A percentile compares a stretch with the other conserved stretches of the same genome.
Evolutionary conservation across 2,888 invertebrate genomes (phyloP).

Genomic region (Tachina lurida): DNA sequence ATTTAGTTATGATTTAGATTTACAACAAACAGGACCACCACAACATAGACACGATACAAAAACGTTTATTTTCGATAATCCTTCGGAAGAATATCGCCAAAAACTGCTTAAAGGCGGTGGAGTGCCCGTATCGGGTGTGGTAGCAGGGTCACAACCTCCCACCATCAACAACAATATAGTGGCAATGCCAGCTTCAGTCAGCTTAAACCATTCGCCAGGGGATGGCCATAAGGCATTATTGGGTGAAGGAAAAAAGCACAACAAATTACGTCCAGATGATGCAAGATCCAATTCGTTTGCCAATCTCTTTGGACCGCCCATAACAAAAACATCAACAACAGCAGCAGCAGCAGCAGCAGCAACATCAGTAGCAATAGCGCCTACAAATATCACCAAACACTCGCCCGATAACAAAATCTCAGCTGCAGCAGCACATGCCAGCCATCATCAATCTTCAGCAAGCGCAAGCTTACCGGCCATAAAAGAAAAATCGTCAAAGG

Average conservation of each 20-base stretch:
- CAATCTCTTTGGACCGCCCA: conserved; percentile 92
- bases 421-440: background rate
- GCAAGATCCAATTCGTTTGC: conserved; percentile 88
- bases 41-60: conserved; percentile 89
- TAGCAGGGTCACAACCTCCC: conserved; percentile 69
- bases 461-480: background rate
- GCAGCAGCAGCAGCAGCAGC: conserved; percentile 37
- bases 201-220: conserved; percentile 35
- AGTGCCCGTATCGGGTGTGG: conserved; percentile 82
- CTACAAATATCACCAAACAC: conserved; percentile 54
- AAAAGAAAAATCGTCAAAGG: conserved; percentile 79
- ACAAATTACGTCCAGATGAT: conserved; percentile 85
- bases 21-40: conserved; percentile 90
- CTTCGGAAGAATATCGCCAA: conserved; percentile 94
- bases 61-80: conserved; percentile 92
- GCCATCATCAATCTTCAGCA: conserved; percentile 34
- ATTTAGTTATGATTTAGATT: conserved; percentile 92
- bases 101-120: conserved; percentile 95
- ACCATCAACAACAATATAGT: conserved; percentile 48
- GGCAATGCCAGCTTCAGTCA: conserved; percentile 68
- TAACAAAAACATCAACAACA: conserved; percentile 86
- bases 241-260: conserved; percentile 84
- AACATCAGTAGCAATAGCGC: conserved; percentile 19
- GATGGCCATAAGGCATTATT: conserved; percentile 30
- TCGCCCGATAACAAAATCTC: conserved; percentile 58